A percentile compares a stretch with the other conserved stretches of the same genome.
Conservation (phyloP, 2,113 vertebrate genomes). For the Ciconia maguari region DNA sequence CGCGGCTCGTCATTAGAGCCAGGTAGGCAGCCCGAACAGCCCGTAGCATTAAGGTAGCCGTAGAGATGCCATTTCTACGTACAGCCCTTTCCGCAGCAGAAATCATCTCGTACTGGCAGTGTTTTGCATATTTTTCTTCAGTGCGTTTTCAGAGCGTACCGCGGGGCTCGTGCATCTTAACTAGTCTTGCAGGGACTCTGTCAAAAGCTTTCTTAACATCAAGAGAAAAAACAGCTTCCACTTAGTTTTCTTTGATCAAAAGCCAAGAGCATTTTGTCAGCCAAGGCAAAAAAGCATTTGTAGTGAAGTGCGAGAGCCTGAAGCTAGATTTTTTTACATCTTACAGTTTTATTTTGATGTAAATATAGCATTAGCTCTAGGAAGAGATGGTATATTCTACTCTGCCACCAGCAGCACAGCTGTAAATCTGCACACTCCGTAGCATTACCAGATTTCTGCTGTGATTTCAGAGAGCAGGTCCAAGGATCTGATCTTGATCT, state of each 20-base stretch:
- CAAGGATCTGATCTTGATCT: background rate
- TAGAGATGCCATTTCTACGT: background rate
- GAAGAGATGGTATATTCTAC: background rate
- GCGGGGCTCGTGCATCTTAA: background rate
- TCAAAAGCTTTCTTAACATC: constrained; percentile 28
- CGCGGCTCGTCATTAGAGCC: accelerated
- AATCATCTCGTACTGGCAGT: background rate
- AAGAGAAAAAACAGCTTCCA: constrained; percentile 29
- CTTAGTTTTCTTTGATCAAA: constrained; percentile 40
- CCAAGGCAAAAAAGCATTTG: constrained; percentile 22
- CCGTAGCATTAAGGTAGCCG: accelerated
- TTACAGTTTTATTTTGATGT: constrained; percentile 3
- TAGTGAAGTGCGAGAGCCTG: background rate
- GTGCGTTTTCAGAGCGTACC: background rate
- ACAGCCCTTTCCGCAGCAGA: background rate
- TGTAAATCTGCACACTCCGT: background rate
- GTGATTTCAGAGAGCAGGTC: background rate
- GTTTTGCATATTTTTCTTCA: background rate
- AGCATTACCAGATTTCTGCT: background rate
- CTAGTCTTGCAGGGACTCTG: background rate
- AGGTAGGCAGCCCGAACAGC: background rate
- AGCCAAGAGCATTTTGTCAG: constrained; percentile 54
- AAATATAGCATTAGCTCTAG: background rate
- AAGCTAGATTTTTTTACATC: constrained; percentile 17
- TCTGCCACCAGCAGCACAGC: background rate